Conservation (phyloP, 1,140 invertebrate species). For the Pogonomyrmex barbatus region DNA sequence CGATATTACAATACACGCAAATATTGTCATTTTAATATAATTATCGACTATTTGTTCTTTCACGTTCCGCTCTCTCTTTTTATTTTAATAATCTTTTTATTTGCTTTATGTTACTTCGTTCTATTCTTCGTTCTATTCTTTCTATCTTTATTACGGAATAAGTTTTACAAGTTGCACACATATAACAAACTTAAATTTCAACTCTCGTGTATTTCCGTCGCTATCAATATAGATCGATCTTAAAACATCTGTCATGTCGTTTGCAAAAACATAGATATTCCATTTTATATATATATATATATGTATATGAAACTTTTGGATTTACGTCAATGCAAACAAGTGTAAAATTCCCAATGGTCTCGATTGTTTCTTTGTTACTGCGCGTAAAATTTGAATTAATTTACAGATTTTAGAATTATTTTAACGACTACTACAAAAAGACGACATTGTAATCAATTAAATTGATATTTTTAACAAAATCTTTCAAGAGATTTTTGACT, state of each 20-base stretch:
- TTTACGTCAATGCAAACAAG: neutral
- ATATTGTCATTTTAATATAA: neutral
- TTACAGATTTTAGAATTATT: neutral
- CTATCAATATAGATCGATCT: conserved; percentile 22
- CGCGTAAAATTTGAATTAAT: neutral
- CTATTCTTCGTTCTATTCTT: neutral
- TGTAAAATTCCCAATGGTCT: neutral
- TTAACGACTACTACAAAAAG: neutral
- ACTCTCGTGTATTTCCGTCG: neutral
- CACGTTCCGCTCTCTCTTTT: neutral
- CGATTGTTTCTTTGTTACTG: neutral
- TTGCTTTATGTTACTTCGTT: neutral
- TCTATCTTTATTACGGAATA: conserved; percentile 3
- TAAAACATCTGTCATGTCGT: neutral
- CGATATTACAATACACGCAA: neutral
- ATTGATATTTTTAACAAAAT: neutral
- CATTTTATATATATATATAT: neutral
- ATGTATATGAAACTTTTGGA: conserved; percentile 11
- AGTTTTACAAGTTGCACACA: neutral
- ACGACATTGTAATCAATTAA: neutral
- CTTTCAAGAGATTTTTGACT: neutral
- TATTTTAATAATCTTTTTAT: neutral
- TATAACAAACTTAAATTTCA: neutral
- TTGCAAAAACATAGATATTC: neutral
- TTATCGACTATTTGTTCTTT: neutral